Conservation (phyloP, 2,888 invertebrate species). For the Caenorhabditis wallacei region DNA sequence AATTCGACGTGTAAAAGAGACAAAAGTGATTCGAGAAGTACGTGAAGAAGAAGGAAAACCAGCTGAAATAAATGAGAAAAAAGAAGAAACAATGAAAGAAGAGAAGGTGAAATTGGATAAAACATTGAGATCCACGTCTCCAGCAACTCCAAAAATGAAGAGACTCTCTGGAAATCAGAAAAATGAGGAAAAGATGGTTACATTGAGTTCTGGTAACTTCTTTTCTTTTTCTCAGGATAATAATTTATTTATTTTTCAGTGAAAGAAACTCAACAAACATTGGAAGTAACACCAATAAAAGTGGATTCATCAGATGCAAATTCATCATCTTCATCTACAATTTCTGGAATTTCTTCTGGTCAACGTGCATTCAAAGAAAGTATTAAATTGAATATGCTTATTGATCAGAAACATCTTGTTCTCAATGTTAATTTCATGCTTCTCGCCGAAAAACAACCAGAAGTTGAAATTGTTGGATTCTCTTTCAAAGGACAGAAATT, state of each 20-base stretch:
- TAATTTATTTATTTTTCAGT: slow-evolving; percentile 31
- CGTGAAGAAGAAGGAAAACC: slow-evolving; percentile 54
- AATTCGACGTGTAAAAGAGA: slow-evolving; percentile 58
- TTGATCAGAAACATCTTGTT: slow-evolving; percentile 38
- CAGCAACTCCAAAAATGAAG: slow-evolving; percentile 35
- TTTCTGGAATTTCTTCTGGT: not conserved
- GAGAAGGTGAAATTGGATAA: slow-evolving; percentile 49
- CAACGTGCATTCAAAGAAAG: slow-evolving; percentile 18
- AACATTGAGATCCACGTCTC: slow-evolving; percentile 27
- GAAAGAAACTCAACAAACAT: slow-evolving; percentile 31
- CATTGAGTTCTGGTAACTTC: slow-evolving; percentile 27
- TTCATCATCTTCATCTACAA: not conserved
- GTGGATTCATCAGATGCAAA: slow-evolving; percentile 1
- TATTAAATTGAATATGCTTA: slow-evolving; percentile 39
- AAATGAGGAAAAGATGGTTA: slow-evolving; percentile 9
- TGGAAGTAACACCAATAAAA: slow-evolving; percentile 44
- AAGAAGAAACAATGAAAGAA: slow-evolving; percentile 61
- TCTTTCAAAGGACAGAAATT: slow-evolving; percentile 43
- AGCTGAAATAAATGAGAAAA: slow-evolving; percentile 54
- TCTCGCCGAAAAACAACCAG: slow-evolving; percentile 38
- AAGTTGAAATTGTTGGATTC: slow-evolving; percentile 47
- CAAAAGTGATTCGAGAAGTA: slow-evolving; percentile 63
- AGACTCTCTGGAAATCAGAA: not conserved
- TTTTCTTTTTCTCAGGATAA: not conserved
- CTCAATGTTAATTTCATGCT: slow-evolving; percentile 45